Percentiles rank a stretch among this genome's conserved stretches.
Evolutionary conservation across 1,140 invertebrate genomes (phyloP).

Genomic region (Drosophila seguyi): DNA sequence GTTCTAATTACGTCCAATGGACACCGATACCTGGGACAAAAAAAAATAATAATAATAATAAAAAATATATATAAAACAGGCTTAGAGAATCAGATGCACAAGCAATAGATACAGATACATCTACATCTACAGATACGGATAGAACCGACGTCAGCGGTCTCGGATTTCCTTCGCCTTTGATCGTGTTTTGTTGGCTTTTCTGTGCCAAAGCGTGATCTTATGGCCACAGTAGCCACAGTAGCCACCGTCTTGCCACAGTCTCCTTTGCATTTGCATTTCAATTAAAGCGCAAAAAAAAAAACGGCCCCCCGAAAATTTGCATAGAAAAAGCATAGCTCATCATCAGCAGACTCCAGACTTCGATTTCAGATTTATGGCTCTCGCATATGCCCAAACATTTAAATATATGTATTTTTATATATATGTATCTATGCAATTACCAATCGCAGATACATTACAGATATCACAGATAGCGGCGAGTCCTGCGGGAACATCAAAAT

Average conservation of each 20-base stretch:
- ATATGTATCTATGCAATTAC: constrained; percentile 49
- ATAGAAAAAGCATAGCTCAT: constrained; percentile 82
- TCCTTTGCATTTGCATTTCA: constrained; percentile 57
- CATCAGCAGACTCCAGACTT: constrained; percentile 60
- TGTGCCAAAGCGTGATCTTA: constrained; percentile 67
- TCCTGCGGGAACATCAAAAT: constrained; percentile 73
- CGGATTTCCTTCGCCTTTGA: constrained; percentile 61
- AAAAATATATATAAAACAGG: neutral
- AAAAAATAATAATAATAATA: neutral
- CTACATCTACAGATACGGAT: constrained; percentile 1
- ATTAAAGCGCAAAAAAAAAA: constrained; percentile 38
- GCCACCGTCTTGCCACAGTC: constrained; percentile 15
- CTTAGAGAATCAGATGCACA: constrained; percentile 4
- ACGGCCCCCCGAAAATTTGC: constrained; percentile 51
- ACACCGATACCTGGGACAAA: constrained; percentile 55
- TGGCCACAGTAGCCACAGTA: constrained; percentile 34
- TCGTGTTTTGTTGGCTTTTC: constrained; percentile 60
- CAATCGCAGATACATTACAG: constrained; percentile 59
- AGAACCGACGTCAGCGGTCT: constrained; percentile 58
- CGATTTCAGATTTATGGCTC: constrained; percentile 72
- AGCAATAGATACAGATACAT: constrained; percentile 12
- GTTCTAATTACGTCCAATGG: constrained; percentile 73
- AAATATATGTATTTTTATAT: constrained; percentile 16
- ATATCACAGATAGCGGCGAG: constrained; percentile 44
- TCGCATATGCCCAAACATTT: constrained; percentile 63